Conservation (phyloP, 2,797 vertebrate genomes). For the Malacoctenus gilli region DNA sequence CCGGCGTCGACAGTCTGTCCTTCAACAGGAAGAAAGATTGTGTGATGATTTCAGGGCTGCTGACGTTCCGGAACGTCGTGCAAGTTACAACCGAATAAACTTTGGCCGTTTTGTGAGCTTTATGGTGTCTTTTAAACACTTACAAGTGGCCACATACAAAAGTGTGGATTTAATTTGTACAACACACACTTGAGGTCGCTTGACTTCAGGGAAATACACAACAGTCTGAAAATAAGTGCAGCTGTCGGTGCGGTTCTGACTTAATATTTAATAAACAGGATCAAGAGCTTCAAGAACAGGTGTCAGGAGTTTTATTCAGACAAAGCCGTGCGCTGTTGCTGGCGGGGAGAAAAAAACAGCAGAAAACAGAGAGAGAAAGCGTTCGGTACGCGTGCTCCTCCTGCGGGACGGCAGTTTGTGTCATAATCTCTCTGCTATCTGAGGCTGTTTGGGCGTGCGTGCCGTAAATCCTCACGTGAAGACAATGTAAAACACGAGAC, state of each 20-base stretch:
- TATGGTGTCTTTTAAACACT: not conserved
- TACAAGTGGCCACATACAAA: not conserved
- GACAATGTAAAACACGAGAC: conserved; percentile 21
- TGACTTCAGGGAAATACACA: not conserved
- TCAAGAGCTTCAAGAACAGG: no score
- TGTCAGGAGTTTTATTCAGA: not conserved
- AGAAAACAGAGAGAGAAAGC: not conserved
- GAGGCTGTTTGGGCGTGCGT: conserved; percentile 1
- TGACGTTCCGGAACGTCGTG: no score
- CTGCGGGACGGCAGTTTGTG: conserved; percentile 7
- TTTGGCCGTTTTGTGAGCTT: not conserved
- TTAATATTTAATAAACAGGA: not conserved
- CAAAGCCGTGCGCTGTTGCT: not conserved
- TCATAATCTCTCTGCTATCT: conserved; percentile 3
- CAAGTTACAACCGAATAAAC: no score
- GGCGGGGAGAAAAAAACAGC: not conserved
- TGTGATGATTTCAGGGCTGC: no score
- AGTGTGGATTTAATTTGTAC: not conserved
- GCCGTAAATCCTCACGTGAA: conserved; percentile 6
- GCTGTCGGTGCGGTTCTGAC: not conserved
- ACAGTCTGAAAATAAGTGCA: not conserved
- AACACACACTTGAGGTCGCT: not conserved
- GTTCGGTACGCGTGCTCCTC: not conserved
- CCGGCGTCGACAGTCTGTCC: no score
- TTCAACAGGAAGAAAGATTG: no score